phyloP scores from a whole-genome alignment of 64 coral and sea anemone species.

The Porites lutea region DNA sequence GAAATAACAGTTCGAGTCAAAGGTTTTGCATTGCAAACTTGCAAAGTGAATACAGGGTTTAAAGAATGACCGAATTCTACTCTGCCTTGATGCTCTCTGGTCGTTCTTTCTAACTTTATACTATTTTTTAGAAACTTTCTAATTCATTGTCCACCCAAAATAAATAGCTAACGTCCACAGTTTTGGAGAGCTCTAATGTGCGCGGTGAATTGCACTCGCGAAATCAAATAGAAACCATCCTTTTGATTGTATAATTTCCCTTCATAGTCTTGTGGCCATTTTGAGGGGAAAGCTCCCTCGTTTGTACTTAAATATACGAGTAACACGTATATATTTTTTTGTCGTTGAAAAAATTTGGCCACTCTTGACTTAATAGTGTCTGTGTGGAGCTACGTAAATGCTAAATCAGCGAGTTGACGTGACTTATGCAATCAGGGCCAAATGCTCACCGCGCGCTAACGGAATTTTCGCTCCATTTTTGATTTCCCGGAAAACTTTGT shows the following conservation, averaged over 20 bases:
- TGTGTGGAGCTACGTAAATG: background rate
- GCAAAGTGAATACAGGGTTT: background rate
- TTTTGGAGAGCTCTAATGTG: too few species aligned
- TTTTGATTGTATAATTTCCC: too few species aligned
- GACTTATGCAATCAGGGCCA: background rate
- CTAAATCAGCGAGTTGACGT: background rate
- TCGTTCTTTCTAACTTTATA: background rate
- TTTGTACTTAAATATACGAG: background rate
- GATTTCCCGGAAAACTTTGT: slow-evolving; percentile 19
- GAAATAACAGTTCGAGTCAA: background rate
- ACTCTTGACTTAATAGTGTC: slow-evolving; percentile 35
- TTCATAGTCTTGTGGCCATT: too few species aligned
- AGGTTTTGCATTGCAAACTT: slow-evolving; percentile 24
- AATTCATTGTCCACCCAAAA: too few species aligned
- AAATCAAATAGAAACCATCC: too few species aligned
- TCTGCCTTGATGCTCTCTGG: background rate
- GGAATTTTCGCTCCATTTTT: background rate
- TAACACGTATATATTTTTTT: background rate
- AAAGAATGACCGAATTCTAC: background rate
- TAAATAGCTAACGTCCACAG: too few species aligned
- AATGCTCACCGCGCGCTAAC: background rate
- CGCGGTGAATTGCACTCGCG: too few species aligned
- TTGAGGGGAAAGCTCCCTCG: background rate
- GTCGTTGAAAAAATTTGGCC: slow-evolving; percentile 19
- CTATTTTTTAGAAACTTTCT: background rate